Conservation (phyloP, 1,140 invertebrate species). For the Zaprionus taronus region DNA sequence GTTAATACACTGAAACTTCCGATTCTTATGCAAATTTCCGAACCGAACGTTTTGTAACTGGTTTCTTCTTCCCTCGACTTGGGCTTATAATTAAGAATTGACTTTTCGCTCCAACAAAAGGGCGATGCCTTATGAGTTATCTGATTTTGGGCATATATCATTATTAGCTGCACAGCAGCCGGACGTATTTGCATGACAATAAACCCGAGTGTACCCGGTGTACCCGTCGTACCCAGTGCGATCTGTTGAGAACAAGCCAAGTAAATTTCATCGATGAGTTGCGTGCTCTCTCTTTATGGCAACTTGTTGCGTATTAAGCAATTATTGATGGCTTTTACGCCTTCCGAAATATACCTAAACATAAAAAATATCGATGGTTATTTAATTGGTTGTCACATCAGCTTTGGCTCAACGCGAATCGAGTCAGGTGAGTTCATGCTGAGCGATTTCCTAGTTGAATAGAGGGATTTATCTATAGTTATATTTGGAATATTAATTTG, state of each 20-base stretch:
- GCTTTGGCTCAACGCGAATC: slow-evolving; percentile 47
- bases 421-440: slow-evolving; percentile 32
- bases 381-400: slow-evolving; percentile 80
- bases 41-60: slow-evolving; percentile 67
- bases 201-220: neutral
- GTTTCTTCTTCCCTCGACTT: slow-evolving; percentile 39
- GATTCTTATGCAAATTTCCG: slow-evolving; percentile 77
- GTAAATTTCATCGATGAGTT: slow-evolving; percentile 62
- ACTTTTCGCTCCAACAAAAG: slow-evolving; percentile 41
- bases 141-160: slow-evolving; percentile 73
- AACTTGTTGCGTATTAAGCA: slow-evolving; percentile 38
- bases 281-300: neutral
- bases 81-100: slow-evolving; percentile 75
- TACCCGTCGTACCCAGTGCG: neutral
- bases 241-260: slow-evolving; percentile 47
- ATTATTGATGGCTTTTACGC: slow-evolving; percentile 65
- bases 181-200: slow-evolving; percentile 67
- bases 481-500: neutral
- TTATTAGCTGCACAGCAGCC: slow-evolving; percentile 57
- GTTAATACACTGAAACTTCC: slow-evolving; percentile 72
- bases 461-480: neutral
- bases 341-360: slow-evolving; percentile 47
- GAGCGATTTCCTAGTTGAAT: slow-evolving; percentile 12
- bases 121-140: slow-evolving; percentile 57
- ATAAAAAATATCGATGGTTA: slow-evolving; percentile 55